Conservation (phyloP, 2,113 vertebrate species). For the Centropus bengalensis region DNA sequence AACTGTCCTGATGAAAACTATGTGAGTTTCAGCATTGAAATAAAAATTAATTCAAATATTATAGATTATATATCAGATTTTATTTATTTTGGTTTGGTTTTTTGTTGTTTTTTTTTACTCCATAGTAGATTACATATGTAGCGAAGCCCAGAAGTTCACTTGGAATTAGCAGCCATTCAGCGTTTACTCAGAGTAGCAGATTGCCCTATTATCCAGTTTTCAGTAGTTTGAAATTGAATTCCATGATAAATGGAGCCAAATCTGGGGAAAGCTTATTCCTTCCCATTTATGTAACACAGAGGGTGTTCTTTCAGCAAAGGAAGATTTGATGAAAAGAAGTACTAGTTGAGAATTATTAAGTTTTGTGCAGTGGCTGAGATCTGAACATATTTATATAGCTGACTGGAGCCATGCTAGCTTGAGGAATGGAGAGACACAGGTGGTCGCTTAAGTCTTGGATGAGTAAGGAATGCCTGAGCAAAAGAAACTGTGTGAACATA, state of each 20-base stretch:
- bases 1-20: neutral
- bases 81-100: too few species aligned
- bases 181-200: neutral
- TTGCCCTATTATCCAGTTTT: neutral
- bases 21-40: neutral
- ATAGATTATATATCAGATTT: neutral
- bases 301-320: neutral
- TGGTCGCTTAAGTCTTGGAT: neutral
- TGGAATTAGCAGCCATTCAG: neutral
- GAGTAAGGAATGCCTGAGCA: neutral
- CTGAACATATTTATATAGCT: neutral
- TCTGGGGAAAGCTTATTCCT: neutral
- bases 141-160: neutral
- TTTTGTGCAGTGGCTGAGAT: neutral
- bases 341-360: neutral
- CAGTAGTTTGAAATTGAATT: neutral
- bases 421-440: neutral
- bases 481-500: neutral
- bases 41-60: neutral
- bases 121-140: neutral
- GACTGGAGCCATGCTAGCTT: neutral
- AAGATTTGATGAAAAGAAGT: neutral
- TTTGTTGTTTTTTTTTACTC: neutral
- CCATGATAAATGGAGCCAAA: neutral
- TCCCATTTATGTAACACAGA: neutral